Evolutionary conservation across 2,888 invertebrate genomes (phyloP).

Genomic region (Torymus tubicola): DNA sequence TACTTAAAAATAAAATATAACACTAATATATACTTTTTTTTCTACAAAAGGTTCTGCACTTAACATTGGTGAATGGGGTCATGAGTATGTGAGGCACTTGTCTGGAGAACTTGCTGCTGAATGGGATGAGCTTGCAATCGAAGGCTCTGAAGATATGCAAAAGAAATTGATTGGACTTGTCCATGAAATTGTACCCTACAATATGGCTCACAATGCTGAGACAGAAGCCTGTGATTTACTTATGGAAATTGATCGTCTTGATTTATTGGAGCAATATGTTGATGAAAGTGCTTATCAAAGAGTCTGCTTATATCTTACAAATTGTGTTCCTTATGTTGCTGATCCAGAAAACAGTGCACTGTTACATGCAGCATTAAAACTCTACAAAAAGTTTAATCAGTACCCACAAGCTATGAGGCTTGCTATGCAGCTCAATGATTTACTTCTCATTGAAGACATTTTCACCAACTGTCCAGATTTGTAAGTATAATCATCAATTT

Average conservation of each 20-base stretch:
- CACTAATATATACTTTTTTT: too few species aligned
- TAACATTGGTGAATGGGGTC: slow-evolving; percentile 98
- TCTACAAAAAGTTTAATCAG: slow-evolving; percentile 92
- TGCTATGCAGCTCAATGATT: slow-evolving; percentile 93
- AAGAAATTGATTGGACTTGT: slow-evolving; percentile 85
- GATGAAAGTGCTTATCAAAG: slow-evolving; percentile 92
- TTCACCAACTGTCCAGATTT: slow-evolving; percentile 90
- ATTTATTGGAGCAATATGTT: slow-evolving; percentile 90
- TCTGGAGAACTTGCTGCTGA: slow-evolving; percentile 93
- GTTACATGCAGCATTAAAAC: slow-evolving; percentile 87
- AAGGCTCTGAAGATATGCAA: slow-evolving; percentile 75
- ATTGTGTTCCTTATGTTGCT: slow-evolving; percentile 96
- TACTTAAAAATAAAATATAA: too few species aligned
- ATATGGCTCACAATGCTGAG: slow-evolving; percentile 98
- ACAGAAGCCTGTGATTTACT: slow-evolving; percentile 98
- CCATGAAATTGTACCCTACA: slow-evolving; percentile 92
- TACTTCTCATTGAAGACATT: slow-evolving; percentile 87
- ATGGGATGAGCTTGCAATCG: slow-evolving; percentile 81
- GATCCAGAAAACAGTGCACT: slow-evolving; percentile 94
- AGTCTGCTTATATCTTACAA: slow-evolving; percentile 94
- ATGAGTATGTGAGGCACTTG: slow-evolving; percentile 97
- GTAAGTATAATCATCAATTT: slow-evolving; percentile 79
- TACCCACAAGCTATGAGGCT: slow-evolving; percentile 93
- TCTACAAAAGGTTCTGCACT: slow-evolving; percentile 70
- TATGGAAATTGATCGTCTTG: slow-evolving; percentile 96